A percentile compares a stretch with the other conserved stretches of the same genome.
Conservation (phyloP, 2,888 invertebrate species). For the Orthosia incerta region DNA sequence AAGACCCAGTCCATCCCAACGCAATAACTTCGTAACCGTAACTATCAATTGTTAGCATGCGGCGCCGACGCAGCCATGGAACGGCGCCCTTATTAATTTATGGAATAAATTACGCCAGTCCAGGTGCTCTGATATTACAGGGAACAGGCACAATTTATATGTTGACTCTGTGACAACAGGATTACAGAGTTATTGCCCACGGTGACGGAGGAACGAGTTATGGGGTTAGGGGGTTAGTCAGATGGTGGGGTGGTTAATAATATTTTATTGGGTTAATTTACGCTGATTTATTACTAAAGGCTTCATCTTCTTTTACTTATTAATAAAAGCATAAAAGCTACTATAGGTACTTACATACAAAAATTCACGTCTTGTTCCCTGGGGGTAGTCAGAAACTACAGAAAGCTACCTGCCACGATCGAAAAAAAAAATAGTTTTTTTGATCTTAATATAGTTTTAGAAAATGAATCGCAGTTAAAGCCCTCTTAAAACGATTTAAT, state of each 20-base stretch:
- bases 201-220: conserved; percentile 42
- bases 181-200: conserved; percentile 56
- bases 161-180: conserved; percentile 55
- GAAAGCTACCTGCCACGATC: too few species aligned
- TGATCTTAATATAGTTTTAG: too few species aligned
- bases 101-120: conserved; percentile 64
- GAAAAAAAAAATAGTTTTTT: too few species aligned
- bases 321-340: too few species aligned
- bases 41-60: conserved; percentile 61
- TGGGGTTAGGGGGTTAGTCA: conserved; percentile 13
- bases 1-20: conserved; percentile 27
- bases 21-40: conserved; percentile 51
- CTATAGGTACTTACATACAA: too few species aligned
- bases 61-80: conserved; percentile 42
- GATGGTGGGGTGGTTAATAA: conserved; percentile 10
- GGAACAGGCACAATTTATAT: conserved; percentile 59
- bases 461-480: too few species aligned
- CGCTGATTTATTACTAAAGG: background rate
- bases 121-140: conserved; percentile 62
- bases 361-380: too few species aligned
- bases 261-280: conserved; percentile 14
- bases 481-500: too few species aligned
- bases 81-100: conserved; percentile 62
- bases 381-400: too few species aligned
- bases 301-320: too few species aligned